Percentiles rank a stretch among this genome's conserved stretches.
Conservation (phyloP, 2,797 vertebrate genomes). For the Remorina albescens region DNA sequence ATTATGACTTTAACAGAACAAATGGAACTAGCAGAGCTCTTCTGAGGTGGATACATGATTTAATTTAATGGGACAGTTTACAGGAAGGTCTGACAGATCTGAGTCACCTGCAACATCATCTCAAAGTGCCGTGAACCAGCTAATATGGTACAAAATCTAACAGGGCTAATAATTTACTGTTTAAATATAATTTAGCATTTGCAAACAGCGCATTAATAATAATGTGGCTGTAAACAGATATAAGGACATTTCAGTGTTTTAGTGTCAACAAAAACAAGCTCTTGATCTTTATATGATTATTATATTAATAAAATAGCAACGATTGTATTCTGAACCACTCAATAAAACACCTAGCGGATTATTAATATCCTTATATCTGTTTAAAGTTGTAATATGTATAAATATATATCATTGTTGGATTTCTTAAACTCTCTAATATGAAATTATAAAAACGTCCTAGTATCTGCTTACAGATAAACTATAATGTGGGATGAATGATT, state of each 20-base stretch:
- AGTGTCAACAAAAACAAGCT: neutral
- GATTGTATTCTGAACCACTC: neutral
- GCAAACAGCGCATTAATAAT: neutral
- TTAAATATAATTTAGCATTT: neutral
- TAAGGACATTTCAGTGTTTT: neutral
- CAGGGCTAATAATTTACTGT: neutral
- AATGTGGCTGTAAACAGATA: neutral
- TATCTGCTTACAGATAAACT: neutral
- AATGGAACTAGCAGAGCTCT: neutral
- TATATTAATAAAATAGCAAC: neutral
- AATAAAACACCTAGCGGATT: neutral
- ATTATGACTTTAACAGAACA: conserved; percentile 6
- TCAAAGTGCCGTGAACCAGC: neutral
- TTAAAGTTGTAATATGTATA: no score
- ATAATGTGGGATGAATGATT: neutral
- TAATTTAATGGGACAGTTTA: conserved; percentile 3
- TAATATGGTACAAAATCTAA: neutral
- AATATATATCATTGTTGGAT: no score
- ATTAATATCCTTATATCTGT: no score
- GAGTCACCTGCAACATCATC: neutral
- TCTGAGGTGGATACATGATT: neutral
- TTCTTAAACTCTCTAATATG: no score
- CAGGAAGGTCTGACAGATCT: neutral
- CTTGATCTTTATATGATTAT: neutral
- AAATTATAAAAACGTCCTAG: neutral